phyloP scores from a whole-genome alignment of 2,888 invertebrate genomes.

The Archips crataeganus region DNA sequence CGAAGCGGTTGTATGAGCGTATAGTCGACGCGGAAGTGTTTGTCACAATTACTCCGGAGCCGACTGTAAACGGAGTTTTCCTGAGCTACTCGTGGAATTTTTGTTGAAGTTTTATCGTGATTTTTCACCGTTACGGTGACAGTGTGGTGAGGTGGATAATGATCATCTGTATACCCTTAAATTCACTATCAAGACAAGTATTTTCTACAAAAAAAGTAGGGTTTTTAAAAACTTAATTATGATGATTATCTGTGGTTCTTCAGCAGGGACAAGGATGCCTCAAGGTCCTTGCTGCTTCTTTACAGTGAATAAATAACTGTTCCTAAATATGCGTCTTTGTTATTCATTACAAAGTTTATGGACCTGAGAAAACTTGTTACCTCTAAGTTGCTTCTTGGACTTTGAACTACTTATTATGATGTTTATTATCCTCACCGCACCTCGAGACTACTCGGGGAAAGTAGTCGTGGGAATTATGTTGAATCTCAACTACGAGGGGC shows the following conservation, averaged over 20 bases:
- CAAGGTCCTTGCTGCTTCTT: too few species aligned
- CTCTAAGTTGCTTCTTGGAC: too few species aligned
- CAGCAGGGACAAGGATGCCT: too few species aligned
- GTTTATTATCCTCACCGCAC: background rate
- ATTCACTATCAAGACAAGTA: too few species aligned
- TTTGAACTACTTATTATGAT: background rate
- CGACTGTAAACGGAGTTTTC: background rate
- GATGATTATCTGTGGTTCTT: too few species aligned
- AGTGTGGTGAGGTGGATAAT: background rate
- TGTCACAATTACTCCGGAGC: background rate
- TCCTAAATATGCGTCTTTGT: too few species aligned
- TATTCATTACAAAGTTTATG: too few species aligned
- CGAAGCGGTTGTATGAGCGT: background rate
- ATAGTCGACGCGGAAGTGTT: background rate
- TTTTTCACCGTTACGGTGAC: background rate
- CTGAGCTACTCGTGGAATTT: slow-evolving; percentile 8
- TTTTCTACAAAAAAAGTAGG: too few species aligned
- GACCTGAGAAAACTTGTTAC: too few species aligned
- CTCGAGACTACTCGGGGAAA: background rate
- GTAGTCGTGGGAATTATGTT: background rate
- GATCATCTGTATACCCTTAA: background rate
- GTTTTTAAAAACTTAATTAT: too few species aligned
- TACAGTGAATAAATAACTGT: too few species aligned
- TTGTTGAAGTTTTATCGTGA: slow-evolving; percentile 20
- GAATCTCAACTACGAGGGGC: slow-evolving; percentile 33